Evolutionary conservation across 1,140 invertebrate genomes (phyloP).

Genomic region (Armadillidium nasatum): DNA sequence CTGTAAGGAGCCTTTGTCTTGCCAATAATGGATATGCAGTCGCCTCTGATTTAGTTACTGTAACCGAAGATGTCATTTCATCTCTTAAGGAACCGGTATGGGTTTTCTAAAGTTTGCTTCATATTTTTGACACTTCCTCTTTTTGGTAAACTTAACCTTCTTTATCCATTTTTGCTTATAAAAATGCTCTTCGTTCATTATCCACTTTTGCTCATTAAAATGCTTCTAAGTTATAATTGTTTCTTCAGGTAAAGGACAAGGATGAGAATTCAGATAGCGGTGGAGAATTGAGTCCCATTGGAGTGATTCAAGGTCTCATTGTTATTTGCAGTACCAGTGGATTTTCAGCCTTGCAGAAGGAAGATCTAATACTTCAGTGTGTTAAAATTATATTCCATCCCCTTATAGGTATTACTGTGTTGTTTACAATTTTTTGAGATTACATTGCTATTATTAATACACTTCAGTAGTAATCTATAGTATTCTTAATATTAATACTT

Average conservation of each 20-base stretch:
- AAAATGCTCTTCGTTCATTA: no score
- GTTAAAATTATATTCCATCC: conserved; percentile 2
- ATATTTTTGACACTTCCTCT: no score
- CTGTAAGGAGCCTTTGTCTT: conserved; percentile 50
- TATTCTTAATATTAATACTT: no score
- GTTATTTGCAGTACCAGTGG: conserved; percentile 32
- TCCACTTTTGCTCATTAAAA: no score
- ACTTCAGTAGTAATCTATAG: no score
- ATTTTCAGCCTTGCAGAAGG: conserved; percentile 22
- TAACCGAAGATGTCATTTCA: conserved; percentile 59
- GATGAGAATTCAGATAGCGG: conserved; percentile 48
- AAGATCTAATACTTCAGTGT: conserved; percentile 13
- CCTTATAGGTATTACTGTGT: not conserved
- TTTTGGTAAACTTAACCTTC: no score
- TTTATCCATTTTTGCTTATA: no score
- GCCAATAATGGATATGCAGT: conserved; percentile 52
- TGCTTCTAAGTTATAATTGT: not conserved
- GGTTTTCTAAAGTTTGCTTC: not conserved
- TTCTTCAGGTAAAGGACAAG: conserved; percentile 32
- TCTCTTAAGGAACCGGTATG: conserved; percentile 53
- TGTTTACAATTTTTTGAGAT: no score
- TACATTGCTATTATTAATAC: no score
- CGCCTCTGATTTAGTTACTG: conserved; percentile 56
- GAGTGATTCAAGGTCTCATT: conserved; percentile 38
- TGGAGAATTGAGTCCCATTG: conserved; percentile 48